These are phyloP conservation scores for Cheilinus undulatus DNA, from an alignment of 2,113 vertebrate genomes.

Conservation along the genomic window DNA sequence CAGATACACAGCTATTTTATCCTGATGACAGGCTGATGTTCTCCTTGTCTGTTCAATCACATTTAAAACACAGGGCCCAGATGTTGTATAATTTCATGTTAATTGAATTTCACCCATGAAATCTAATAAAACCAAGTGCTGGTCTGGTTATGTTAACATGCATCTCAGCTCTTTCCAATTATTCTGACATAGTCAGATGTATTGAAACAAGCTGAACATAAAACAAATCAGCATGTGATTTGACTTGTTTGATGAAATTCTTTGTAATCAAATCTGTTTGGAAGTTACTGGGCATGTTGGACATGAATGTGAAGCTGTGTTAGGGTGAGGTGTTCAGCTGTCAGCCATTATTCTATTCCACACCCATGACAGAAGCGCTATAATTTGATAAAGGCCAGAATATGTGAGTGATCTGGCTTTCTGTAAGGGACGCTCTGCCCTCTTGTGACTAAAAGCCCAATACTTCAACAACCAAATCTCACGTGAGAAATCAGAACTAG, in stretches of 20 bases:
- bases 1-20: too few relatives aligned
- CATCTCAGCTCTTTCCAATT: conserved; percentile 49
- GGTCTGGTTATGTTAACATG: not conserved
- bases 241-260: conserved; percentile 1
- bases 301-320: not conserved
- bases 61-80: not conserved
- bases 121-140: conserved; percentile 12
- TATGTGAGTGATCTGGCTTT: not conserved
- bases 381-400: not conserved
- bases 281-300: not conserved
- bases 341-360: conserved; percentile 15
- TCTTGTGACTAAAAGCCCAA: conserved; percentile 55
- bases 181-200: not conserved
- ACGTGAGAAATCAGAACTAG: too few relatives aligned
- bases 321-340: not conserved
- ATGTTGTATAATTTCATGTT: not conserved
- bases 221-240: conserved; percentile 28
- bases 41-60: too few relatives aligned
- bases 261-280: conserved; percentile 19
- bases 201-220: not conserved
- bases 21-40: too few relatives aligned
- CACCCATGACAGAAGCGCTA: not conserved
- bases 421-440: conserved; percentile 57
- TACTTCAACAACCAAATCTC: not conserved
- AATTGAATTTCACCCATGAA: conserved; percentile 17